Base-by-base conservation (phyloP, 2,797 vertebrate species). In the Knipowitschia caucasica region DNA sequence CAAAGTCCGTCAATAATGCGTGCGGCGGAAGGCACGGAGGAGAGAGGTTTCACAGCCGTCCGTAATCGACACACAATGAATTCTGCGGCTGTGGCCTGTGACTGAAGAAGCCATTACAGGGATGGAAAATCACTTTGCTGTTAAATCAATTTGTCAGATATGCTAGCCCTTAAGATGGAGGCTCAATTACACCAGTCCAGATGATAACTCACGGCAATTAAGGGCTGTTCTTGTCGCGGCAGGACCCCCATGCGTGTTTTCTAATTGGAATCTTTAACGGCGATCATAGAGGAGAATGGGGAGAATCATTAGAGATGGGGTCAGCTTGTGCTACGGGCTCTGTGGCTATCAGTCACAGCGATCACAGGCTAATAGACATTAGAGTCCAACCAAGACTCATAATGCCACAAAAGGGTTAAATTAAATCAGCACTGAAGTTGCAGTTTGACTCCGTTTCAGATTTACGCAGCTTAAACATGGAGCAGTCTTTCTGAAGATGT, bases 91-190 rank as follows among this genome's bases (percentile, higher is more conserved):
- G 81, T 60, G 73, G 77, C 74, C 61, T 59, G 68, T 65, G 66
- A 75, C 71, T 67, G 79, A 80, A 71, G 79, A 78, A 66, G 68
- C 83, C 85, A 88, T 89, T 85, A n/a, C n/a, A 86, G 81, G 70
- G 77, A 85, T 68, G 70, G 78, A 82, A 80, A 89, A 86, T 82
- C 81, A 73, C 85, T 86, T 86, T 80, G 78, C 69, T 89, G 86
- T 86, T 89, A 89, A 89, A 89, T 91, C 85, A 87, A 88, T 91
- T 89, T 88, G 87, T 90, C 89, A 91, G 89, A 83, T 65, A 71
- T 73, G 84, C 80, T 77, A 78, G 80, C 82, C 83, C 83, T 86
- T 75, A 85, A 87, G 86, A 87, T 72, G 77, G 69, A 73, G 75
- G 83, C 87, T 87, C 80, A 88, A 87, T 90, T 88, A 89, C 84